Evolutionary conservation across 2,797 vertebrate genomes (phyloP).

Genomic region (Pelochelys cantorii): DNA sequence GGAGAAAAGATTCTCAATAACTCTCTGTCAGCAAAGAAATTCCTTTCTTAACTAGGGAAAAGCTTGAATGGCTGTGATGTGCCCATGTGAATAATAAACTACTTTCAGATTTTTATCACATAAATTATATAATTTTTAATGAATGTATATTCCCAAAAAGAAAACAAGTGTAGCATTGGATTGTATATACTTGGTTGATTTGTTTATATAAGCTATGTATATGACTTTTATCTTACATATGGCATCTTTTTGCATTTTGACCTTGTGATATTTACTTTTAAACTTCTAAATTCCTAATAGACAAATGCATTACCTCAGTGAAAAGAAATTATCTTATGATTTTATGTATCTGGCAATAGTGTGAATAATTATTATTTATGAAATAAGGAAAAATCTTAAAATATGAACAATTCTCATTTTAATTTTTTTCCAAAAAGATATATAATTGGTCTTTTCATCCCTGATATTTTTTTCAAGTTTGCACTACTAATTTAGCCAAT

Average conservation of each 20-base stretch:
- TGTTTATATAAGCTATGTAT: slow-evolving; percentile 21
- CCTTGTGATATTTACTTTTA: not conserved
- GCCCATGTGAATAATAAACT: slow-evolving; percentile 32
- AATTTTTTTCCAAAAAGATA: slow-evolving; percentile 56
- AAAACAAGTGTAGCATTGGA: not conserved
- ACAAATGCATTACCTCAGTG: slow-evolving; percentile 32
- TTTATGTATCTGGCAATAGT: slow-evolving; percentile 44
- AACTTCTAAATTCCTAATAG: not conserved
- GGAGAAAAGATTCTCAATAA: slow-evolving; percentile 40
- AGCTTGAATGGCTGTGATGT: slow-evolving; percentile 14
- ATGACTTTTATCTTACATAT: not conserved
- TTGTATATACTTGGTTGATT: not conserved
- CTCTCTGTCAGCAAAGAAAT: slow-evolving; percentile 14
- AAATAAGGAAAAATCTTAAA: slow-evolving; percentile 42
- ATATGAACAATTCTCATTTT: slow-evolving; percentile 11
- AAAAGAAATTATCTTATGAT: slow-evolving; percentile 48
- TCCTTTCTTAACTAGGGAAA: slow-evolving; percentile 39
- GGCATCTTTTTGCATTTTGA: not conserved
- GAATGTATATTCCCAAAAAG: not conserved
- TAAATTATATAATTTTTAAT: not conserved
- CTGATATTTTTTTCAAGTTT: slow-evolving; percentile 68
- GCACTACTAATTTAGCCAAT: slow-evolving; percentile 72
- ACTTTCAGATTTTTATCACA: slow-evolving; percentile 17
- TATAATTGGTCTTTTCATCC: slow-evolving; percentile 73
- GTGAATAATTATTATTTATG: slow-evolving; percentile 55